Conservation (phyloP, 2,113 vertebrate genomes). For the Hoplias malabaricus region DNA sequence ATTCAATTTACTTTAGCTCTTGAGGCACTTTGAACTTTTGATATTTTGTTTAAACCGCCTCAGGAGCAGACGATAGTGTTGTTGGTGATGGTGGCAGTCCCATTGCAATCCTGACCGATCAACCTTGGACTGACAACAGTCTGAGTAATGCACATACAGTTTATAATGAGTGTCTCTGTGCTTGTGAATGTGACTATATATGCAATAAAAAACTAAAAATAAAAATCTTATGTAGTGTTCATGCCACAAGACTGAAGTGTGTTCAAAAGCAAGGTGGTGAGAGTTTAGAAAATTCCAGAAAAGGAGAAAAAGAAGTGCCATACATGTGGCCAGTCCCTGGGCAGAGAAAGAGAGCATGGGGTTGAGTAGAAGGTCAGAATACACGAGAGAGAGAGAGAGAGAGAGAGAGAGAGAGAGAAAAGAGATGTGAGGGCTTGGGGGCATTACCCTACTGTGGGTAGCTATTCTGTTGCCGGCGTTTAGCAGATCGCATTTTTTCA, state of each 20-base stretch:
- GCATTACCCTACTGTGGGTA: constrained; percentile 72
- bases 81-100: constrained; percentile 17
- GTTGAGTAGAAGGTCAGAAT: constrained; percentile 2
- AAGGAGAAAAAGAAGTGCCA: constrained; percentile 50
- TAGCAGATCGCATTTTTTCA: constrained; percentile 98
- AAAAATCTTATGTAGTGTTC: constrained; percentile 53
- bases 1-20: constrained; percentile 19
- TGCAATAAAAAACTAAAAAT: constrained; percentile 52
- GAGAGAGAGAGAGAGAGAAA: background rate
- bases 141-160: constrained; percentile 17
- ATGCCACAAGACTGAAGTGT: constrained; percentile 52
- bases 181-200: constrained; percentile 30
- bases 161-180: constrained; percentile 19
- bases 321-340: constrained; percentile 52
- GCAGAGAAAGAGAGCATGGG: constrained; percentile 39
- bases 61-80: constrained; percentile 31
- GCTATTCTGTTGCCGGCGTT: constrained; percentile 95
- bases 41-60: constrained; percentile 35
- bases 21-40: constrained; percentile 47
- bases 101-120: constrained; percentile 23
- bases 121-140: constrained; percentile 38
- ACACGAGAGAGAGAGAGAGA: background rate
- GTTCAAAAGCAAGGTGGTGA: constrained; percentile 31
- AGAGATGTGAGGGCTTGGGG: constrained; percentile 48
- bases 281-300: constrained; percentile 61